Evolutionary conservation across 2,113 vertebrate species (phyloP).

Genomic region (Siphamia tubifer): DNA sequence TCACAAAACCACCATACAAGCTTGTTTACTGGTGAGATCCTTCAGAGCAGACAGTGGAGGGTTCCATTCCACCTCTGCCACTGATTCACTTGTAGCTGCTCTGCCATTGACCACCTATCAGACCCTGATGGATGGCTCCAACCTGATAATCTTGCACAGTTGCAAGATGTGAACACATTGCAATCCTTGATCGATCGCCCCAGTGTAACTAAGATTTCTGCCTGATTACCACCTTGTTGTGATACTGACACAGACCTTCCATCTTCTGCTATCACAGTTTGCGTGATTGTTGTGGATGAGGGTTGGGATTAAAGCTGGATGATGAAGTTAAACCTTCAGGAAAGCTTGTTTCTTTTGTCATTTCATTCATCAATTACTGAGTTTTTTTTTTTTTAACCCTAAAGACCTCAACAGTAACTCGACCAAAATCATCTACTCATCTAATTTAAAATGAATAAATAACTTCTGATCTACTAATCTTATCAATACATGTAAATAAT

Average conservation of each 20-base stretch:
- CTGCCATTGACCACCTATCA: constrained; percentile 34
- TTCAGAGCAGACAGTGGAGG: not conserved
- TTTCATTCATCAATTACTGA: no score
- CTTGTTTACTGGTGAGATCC: not conserved
- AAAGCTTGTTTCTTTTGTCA: no score
- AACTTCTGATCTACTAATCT: no score
- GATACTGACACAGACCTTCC: constrained; percentile 26
- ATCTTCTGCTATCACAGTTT: constrained; percentile 14
- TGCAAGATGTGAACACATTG: constrained; percentile 29
- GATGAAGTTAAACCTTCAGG: not conserved
- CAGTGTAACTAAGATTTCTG: constrained; percentile 20
- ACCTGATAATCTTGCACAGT: constrained; percentile 38
- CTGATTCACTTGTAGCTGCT: constrained; percentile 18
- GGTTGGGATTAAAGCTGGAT: not conserved
- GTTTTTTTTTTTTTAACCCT: no score
- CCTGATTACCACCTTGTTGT: constrained; percentile 36
- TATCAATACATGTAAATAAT: no score
- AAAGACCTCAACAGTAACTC: no score
- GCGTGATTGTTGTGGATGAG: not conserved
- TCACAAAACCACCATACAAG: not conserved
- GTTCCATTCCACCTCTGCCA: not conserved
- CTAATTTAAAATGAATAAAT: no score
- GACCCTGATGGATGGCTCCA: constrained; percentile 37
- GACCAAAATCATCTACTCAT: no score
- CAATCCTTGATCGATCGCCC: constrained; percentile 32